Conservation (phyloP, 2,797 vertebrate species). For the Sternotherus odoratus region DNA sequence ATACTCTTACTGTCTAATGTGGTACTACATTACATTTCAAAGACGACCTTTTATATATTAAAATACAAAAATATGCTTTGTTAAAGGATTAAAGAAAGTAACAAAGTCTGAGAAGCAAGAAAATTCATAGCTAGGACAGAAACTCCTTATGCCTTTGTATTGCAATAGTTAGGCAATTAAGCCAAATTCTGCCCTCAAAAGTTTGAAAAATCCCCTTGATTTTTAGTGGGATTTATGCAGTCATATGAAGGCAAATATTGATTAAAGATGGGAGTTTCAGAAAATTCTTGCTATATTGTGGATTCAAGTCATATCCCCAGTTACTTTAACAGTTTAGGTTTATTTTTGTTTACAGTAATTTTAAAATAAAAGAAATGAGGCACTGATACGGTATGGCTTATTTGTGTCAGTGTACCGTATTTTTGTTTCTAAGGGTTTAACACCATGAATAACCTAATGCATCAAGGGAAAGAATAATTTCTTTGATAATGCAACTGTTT, state of each 20-base stretch:
- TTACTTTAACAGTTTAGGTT: not conserved
- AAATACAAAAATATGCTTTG: constrained; percentile 57
- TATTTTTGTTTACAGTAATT: not conserved
- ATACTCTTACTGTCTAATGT: not conserved
- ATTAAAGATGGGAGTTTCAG: constrained; percentile 11
- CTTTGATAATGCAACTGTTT: not conserved
- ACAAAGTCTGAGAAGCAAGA: constrained; percentile 38
- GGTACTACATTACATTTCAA: constrained; percentile 7
- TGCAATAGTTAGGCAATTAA: not conserved
- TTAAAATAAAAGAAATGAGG: constrained; percentile 25
- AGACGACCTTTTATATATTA: constrained; percentile 40
- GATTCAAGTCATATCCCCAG: constrained; percentile 3
- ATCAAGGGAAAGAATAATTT: constrained; percentile 17
- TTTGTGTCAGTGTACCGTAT: not conserved
- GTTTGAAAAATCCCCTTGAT: not conserved
- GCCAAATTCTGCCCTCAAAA: not conserved
- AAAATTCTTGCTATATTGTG: constrained; percentile 1
- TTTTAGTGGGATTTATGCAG: not conserved
- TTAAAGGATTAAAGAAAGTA: constrained; percentile 60
- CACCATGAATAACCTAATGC: not conserved
- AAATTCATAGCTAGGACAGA: constrained; percentile 43
- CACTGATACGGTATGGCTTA: not conserved
- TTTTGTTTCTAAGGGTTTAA: constrained; percentile 22
- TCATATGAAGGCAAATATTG: not conserved
- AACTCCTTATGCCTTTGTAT: not conserved